These are phyloP conservation scores for Heteromormyrus szaboi DNA, from an alignment of 2,797 vertebrate species.

Conservation along the genomic window DNA sequence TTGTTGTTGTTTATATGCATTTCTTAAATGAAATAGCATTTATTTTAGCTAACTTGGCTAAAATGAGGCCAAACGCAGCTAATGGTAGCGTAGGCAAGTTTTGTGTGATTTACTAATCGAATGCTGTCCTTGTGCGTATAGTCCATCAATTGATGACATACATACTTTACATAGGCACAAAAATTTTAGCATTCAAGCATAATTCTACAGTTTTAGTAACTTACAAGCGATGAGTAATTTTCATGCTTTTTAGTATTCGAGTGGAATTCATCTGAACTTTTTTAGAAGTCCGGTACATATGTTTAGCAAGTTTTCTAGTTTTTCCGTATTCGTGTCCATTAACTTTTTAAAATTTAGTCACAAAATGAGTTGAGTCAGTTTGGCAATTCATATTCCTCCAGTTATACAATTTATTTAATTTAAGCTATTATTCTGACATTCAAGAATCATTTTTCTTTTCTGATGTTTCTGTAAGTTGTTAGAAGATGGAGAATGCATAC, in stretches of 20 bases:
- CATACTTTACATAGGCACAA: neutral
- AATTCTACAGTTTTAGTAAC: neutral
- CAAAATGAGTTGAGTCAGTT: neutral
- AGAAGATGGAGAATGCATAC: neutral
- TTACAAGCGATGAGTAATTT: neutral
- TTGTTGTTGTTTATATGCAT: neutral
- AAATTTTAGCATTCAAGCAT: neutral
- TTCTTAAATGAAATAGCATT: neutral
- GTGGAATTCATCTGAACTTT: neutral
- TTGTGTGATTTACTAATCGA: neutral
- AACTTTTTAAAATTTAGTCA: neutral
- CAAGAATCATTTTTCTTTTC: neutral
- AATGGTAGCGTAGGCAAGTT: neutral
- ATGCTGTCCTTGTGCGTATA: neutral
- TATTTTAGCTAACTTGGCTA: neutral
- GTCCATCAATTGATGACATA: neutral
- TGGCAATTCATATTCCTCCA: neutral
- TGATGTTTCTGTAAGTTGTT: neutral
- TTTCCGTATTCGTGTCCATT: neutral
- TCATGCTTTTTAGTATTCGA: neutral
- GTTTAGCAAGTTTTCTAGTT: neutral
- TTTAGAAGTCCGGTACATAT: neutral
- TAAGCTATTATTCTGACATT: neutral
- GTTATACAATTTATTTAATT: neutral
- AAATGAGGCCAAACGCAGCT: neutral